phyloP scores from a whole-genome alignment of 2,797 vertebrate genomes.

The Propithecus deckenii region DNA sequence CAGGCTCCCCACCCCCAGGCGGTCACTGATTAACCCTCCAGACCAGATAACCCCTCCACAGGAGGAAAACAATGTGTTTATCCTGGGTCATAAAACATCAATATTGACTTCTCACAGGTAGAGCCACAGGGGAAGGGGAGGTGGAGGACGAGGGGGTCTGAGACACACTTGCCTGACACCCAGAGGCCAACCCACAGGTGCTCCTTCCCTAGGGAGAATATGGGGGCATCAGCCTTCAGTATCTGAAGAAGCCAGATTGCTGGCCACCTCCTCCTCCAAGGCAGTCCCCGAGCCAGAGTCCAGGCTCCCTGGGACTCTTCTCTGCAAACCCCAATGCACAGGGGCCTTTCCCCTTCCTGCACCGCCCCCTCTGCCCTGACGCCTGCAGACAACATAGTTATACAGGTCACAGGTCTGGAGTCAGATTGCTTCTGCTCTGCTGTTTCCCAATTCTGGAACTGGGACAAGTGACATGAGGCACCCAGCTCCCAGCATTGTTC shows the following conservation, averaged over 20 bases:
- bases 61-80: constrained; percentile 64
- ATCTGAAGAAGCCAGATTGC: not conserved
- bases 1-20: not conserved
- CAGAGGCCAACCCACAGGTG: not conserved
- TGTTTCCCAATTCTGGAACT: not conserved
- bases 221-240: not conserved
- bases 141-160: not conserved
- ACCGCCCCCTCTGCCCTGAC: not conserved
- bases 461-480: not conserved
- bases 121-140: not conserved
- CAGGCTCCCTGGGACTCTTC: rapidly evolving
- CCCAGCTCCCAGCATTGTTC: rapidly evolving
- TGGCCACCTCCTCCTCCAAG: not conserved
- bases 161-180: not conserved
- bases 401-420: not conserved
- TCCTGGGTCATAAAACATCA: constrained; percentile 70
- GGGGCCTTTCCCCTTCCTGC: not conserved
- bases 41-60: constrained; percentile 64
- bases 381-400: not conserved
- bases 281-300: not conserved
- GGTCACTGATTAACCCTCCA: constrained; percentile 75
- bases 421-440: not conserved
- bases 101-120: constrained; percentile 70
- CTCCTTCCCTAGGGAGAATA: not conserved
- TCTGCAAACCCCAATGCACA: not conserved